Evolutionary conservation across 2,888 invertebrate genomes (phyloP), one percentile per base, ranked within the genome.

Genomic region (Dryocosmus kuriphilus): DNA sequence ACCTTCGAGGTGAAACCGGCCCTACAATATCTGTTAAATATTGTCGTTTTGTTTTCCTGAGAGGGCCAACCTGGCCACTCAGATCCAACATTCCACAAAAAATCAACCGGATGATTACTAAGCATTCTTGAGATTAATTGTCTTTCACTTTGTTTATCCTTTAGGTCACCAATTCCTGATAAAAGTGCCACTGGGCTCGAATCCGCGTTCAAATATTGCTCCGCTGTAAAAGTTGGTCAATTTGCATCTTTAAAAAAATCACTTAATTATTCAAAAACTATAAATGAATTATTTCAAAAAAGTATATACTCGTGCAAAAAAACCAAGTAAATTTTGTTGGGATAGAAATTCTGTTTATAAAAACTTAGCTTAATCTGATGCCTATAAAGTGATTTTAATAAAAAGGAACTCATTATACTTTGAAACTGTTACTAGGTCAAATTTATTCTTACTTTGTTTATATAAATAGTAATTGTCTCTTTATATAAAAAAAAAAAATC

Each of bases 1-100:
- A 98, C 98, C 93, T 98, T 98, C 0, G 98, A 97, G 0, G 98
- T 98, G 89, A 98, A 98, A 75, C 96, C 94, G 0, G 97, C 97
- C 86, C 96, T 94, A 84, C 95, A 96, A 91, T 96, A 98, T 87
- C 98, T 95, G 91, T 95, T 95, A 87, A 96, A 95, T 76, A 96
- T 93, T 90, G 96, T 96, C 62, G 94, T 93, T 79, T 94, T 94
- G 85, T 93, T 93, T 22, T 95, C 92, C 75, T 93, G 90, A 1
- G 90, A 83, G 0, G 91, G 94, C 94, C 96, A 95, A 86, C 97
- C 96, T 82, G 95, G 94, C 91, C 95, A 96, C 84, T 98, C 97
- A 79, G 96, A 94, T 83, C 96, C 95, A 77, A 97, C 95, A 67
- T 97, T 97, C 98, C 98, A 98, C 51, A 98, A 94, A 86, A 98